phyloP scores from a whole-genome alignment of 2,113 vertebrate genomes.

The Rhinolophus ferrumequinum region DNA sequence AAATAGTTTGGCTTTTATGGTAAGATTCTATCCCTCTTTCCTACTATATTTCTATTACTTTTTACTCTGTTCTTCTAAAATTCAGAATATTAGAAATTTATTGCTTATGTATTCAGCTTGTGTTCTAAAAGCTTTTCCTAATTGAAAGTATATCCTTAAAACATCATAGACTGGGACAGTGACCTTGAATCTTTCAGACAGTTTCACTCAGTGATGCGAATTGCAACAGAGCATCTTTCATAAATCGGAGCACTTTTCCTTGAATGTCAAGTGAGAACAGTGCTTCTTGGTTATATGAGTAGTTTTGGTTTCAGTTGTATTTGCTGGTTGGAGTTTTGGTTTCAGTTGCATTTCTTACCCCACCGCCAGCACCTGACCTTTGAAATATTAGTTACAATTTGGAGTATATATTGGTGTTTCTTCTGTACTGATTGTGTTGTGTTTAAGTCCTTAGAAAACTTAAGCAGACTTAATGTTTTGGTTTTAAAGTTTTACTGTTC shows the following conservation, averaged over 20 bases:
- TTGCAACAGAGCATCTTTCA: not conserved
- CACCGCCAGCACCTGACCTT: not conserved
- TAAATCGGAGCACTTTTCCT: not conserved
- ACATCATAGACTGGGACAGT: not conserved
- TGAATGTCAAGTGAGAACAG: not conserved
- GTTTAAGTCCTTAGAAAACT: conserved; percentile 44
- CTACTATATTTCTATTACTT: not conserved
- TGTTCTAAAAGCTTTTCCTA: conserved; percentile 6
- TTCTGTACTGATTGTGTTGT: not conserved
- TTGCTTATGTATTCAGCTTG: conserved; percentile 1
- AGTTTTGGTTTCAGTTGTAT: not conserved
- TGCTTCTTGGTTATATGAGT: not conserved
- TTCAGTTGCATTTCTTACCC: not conserved
- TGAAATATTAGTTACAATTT: not conserved
- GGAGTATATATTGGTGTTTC: not conserved
- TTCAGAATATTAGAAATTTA: not conserved
- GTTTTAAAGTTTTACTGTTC: conserved; percentile 43
- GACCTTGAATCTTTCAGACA: not conserved
- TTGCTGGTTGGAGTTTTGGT: not conserved
- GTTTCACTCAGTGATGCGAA: not conserved
- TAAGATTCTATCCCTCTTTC: not conserved
- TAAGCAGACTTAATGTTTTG: conserved; percentile 9
- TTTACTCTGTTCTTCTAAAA: not conserved
- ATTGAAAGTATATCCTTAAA: not conserved
- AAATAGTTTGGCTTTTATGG: not conserved